These are phyloP conservation scores for Camponotus pennsylvanicus DNA, from an alignment of 1,140 invertebrate species.

Conservation along the genomic window DNA sequence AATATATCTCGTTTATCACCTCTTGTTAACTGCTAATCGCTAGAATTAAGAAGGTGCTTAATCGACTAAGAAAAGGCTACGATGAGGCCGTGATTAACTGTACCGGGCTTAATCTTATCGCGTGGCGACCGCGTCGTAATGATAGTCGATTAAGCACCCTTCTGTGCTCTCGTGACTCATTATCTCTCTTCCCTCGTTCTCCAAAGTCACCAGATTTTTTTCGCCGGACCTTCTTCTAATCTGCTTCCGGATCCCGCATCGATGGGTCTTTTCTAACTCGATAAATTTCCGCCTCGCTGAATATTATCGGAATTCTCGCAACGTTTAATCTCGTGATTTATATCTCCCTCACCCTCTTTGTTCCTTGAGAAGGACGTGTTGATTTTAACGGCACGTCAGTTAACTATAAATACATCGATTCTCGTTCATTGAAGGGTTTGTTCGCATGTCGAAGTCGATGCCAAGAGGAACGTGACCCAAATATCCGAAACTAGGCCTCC, in stretches of 20 bases:
- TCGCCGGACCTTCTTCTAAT: neutral
- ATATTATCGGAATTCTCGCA: constrained; percentile 7
- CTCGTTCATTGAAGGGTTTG: constrained; percentile 50
- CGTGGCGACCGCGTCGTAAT: constrained; percentile 54
- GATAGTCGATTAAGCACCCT: constrained; percentile 65
- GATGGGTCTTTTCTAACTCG: neutral
- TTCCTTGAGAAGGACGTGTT: neutral
- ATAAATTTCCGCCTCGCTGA: neutral
- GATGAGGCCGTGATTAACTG: constrained; percentile 60
- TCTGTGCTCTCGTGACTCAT: constrained; percentile 61
- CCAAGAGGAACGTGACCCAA: constrained; percentile 66
- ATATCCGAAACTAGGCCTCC: constrained; percentile 43
- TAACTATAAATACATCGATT: constrained; percentile 68
- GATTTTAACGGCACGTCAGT: neutral
- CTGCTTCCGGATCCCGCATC: neutral
- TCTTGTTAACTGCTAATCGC: constrained; percentile 16
- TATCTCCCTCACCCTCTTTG: neutral
- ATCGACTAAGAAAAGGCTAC: constrained; percentile 7
- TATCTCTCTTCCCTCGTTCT: constrained; percentile 65
- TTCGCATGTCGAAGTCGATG: constrained; percentile 29
- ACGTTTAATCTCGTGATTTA: neutral
- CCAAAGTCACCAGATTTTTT: constrained; percentile 58
- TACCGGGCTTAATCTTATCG: constrained; percentile 38
- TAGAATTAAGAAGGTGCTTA: constrained; percentile 34
- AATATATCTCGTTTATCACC: neutral